Evolutionary conservation across 2,888 invertebrate species (phyloP).

Genomic region (Drosophila mimetica): DNA sequence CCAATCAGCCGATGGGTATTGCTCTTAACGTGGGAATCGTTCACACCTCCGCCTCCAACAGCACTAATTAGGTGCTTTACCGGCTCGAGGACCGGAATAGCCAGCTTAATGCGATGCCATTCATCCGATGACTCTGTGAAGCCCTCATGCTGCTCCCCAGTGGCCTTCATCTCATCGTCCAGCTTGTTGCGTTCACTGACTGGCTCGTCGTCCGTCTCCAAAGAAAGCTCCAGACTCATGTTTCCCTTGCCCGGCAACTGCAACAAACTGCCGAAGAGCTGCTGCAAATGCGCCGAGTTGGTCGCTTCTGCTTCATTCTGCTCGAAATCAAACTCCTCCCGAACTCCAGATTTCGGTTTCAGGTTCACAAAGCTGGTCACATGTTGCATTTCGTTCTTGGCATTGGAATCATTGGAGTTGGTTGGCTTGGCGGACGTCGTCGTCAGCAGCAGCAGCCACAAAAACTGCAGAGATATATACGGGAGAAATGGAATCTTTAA

Average conservation of each 20-base stretch:
- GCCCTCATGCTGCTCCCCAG: conserved; percentile 72
- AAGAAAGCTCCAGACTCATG: conserved; percentile 41
- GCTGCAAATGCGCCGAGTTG: conserved; percentile 58
- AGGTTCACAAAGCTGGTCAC: conserved; percentile 74
- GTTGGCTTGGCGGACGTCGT: conserved; percentile 46
- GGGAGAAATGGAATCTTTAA: conserved; percentile 31
- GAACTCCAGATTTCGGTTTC: conserved; percentile 24
- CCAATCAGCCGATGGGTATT: conserved; percentile 73
- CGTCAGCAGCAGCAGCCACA: conserved; percentile 54
- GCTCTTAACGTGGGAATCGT: conserved; percentile 68
- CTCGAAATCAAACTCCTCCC: conserved; percentile 72
- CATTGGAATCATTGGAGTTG: conserved; percentile 7
- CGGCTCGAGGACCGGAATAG: conserved; percentile 80
- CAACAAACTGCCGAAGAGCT: conserved; percentile 66
- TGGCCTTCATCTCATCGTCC: conserved; percentile 57
- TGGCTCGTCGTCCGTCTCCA: conserved; percentile 68
- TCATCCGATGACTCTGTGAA: conserved; percentile 46
- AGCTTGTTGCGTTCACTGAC: conserved; percentile 63
- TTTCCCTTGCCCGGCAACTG: conserved; percentile 53
- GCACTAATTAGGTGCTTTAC: conserved; percentile 81
- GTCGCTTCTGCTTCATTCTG: conserved; percentile 60
- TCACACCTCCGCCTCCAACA: conserved; percentile 78
- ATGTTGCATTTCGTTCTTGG: conserved; percentile 48
- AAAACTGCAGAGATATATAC: conserved; percentile 40
- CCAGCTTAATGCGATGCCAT: conserved; percentile 77